Percentiles rank a stretch among this genome's conserved stretches.
Conservation (phyloP, 1,140 invertebrate species). For the Rhynchophorus ferrugineus region DNA sequence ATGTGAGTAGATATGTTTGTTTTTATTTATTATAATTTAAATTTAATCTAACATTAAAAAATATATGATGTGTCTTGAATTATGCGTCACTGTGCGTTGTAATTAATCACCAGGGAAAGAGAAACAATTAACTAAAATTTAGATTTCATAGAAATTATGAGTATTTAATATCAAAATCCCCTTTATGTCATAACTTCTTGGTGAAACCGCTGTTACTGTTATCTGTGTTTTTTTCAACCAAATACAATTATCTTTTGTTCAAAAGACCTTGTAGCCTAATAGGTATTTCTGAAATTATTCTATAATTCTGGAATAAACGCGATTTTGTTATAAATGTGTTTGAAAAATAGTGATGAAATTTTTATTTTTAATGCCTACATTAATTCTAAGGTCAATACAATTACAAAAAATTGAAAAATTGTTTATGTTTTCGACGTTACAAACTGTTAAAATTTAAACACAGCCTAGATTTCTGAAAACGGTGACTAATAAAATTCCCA, state of each 20-base stretch:
- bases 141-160: too few species aligned
- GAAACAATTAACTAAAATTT: too few species aligned
- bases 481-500: conserved; percentile 14
- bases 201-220: not conserved
- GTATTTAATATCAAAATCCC: too few species aligned
- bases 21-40: not conserved
- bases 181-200: not conserved
- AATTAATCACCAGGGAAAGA: too few species aligned
- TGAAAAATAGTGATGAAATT: not conserved
- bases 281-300: not conserved
- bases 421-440: conserved; percentile 10
- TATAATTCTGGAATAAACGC: not conserved
- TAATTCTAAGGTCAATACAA: conserved; percentile 15
- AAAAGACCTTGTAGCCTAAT: not conserved
- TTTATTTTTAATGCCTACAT: not conserved
- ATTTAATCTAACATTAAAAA: too few species aligned
- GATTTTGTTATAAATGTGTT: not conserved
- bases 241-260: not conserved
- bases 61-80: too few species aligned
- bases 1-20: conserved; percentile 54
- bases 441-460: conserved; percentile 1
- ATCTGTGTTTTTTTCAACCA: not conserved
- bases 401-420: conserved; percentile 8
- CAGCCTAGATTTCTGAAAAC: conserved; percentile 14
- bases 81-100: too few species aligned